phyloP scores from a whole-genome alignment of 1,140 invertebrate genomes.

The Oreohelix idahoensis region DNA sequence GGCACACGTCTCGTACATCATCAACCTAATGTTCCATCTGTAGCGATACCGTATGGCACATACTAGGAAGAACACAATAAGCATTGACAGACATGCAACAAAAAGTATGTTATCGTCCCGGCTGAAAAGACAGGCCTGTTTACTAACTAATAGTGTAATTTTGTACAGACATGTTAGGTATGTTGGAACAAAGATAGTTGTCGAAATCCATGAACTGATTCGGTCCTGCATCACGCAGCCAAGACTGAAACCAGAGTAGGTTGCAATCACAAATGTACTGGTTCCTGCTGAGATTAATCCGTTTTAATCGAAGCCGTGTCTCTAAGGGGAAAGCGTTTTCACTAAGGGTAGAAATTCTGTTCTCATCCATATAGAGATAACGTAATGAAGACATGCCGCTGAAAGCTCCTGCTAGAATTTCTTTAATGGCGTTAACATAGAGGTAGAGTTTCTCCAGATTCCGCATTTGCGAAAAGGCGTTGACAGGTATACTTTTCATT shows the following conservation, averaged over 20 bases:
- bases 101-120: constrained; percentile 18
- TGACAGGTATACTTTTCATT: not conserved
- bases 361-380: not conserved
- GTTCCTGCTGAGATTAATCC: constrained; percentile 19
- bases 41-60: constrained; percentile 17
- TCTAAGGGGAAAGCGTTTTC: constrained; percentile 4
- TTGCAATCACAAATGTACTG: constrained; percentile 17
- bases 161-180: not conserved
- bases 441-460: constrained; percentile 17
- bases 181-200: constrained; percentile 9
- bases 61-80: not conserved
- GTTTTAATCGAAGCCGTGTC: not conserved
- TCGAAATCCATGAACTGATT: not conserved
- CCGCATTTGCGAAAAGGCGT: not conserved
- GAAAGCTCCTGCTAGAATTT: constrained; percentile 15
- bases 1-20: constrained; percentile 11
- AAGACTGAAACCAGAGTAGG: constrained; percentile 32
- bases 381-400: not conserved
- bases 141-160: not conserved
- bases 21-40: constrained; percentile 24
- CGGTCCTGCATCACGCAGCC: not conserved
- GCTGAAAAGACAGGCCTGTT: constrained; percentile 28
- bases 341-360: not conserved
- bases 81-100: constrained; percentile 32
- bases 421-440: constrained; percentile 20